Base-by-base conservation (phyloP, 2,113 vertebrate species). In the Larimichthys crocea region DNA sequence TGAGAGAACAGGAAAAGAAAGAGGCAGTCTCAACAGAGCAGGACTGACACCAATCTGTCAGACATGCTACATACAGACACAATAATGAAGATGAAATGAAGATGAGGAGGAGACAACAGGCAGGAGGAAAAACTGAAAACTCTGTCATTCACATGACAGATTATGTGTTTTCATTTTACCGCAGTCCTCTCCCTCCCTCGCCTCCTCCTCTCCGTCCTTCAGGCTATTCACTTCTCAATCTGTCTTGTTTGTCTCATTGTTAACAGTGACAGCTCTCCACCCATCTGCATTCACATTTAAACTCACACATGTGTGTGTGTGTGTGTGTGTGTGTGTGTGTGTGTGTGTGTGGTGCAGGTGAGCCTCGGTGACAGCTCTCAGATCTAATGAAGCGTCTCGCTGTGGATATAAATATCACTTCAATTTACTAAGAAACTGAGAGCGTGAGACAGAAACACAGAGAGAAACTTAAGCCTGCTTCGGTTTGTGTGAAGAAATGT, bases 41-140 rank as follows among this genome's bases (percentile, higher is more conserved):
- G 82, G 79, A 86, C 63, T 87, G 88, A 89, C 91, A 92, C 91
- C 88, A 91, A 92, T 91, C 88, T 92, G 91, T 90, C 90, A 91
- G 73, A 72, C 72, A 35, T 44, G 76, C 31, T 65, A 49, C 86
- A 20, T 76, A 73, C 35, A 63, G 26, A 66, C 55, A 35, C 53
- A 63, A 10, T 79, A 83, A 92, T 85, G 76, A 84, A 81, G 70
- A 90, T 75, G 9, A 89, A 87, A 84, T 69, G 82, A 89, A 74
- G 76, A 83, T 15, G 66, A 84, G 35, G 60, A 35, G 69, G 68
- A 71, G 4, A 73, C 80, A 86, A 76, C 62, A 84, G 60, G 68
- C 59, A 82, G 67, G 73, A 83, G 64, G 79, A 68, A 64, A 74
- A 69, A 57, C 22, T 82, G 64, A 64, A 74, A 69, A 57, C 22